Evolutionary conservation across 2,113 vertebrate species (phyloP).

Genomic region (Microcebus murinus): DNA sequence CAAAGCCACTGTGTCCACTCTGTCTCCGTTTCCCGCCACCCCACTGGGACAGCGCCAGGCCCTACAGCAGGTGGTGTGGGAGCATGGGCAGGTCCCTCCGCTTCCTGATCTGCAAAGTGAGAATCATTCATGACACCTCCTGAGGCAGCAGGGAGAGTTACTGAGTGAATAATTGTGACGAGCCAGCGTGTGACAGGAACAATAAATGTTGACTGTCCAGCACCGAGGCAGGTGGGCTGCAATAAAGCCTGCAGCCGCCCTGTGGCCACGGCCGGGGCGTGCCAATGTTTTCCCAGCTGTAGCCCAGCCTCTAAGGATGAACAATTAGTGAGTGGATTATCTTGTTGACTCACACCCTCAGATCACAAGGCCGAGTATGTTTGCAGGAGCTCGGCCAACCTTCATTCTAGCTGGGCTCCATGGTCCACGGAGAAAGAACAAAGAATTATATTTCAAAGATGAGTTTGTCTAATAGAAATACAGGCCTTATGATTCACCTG

Average conservation of each 20-base stretch:
- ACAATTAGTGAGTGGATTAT: neutral
- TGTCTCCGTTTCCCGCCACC: no score
- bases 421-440: neutral
- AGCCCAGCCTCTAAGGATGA: neutral
- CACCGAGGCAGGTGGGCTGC: neutral
- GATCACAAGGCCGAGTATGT: neutral
- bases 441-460: neutral
- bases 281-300: neutral
- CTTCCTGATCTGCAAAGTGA: neutral
- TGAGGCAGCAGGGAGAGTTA: neutral
- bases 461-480: neutral
- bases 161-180: neutral
- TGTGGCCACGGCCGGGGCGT: neutral
- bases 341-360: neutral
- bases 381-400: neutral
- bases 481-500: neutral
- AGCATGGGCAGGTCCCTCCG: neutral
- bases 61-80: neutral
- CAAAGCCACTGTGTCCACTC: neutral
- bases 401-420: neutral
- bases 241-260: neutral
- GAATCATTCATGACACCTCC: accelerated
- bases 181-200: accelerated
- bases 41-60: neutral
- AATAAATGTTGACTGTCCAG: accelerated